Evolutionary conservation across 1,140 invertebrate genomes (phyloP), one percentile per base, ranked within the genome.

Genomic region (Cherax quadricarinatus): DNA sequence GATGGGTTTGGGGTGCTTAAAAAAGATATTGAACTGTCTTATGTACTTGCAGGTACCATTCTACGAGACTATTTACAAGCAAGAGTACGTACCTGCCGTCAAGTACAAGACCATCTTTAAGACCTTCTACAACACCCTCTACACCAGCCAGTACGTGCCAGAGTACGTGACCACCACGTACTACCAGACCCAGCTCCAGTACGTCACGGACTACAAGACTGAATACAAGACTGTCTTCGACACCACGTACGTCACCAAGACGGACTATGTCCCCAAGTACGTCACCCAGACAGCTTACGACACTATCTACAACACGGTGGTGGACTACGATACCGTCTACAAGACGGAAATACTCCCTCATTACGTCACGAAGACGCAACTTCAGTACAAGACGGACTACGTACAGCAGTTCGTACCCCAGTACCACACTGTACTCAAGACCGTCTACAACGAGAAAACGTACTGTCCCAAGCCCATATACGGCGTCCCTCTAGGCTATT

Each of bases 71-170:
- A 30, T 70, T 1, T 83, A 89, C 88, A 83, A 89, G 80, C 24
- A 81, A 14, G n/a, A 82, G 88, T 81, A 82, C 80, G 53, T 89
- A 0, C 88, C 88, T 4, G 82, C 88, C 60, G 49, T 78, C 4
- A 60, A 51, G 30, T 89, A 89, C 88, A n/a, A 82, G 18, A 89
- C 88, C 16, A 10, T 41, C 6, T 73, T 51, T 60, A 18, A 82
- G 10, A 83, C 79, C 88, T 21, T 70, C 51, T 89, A 89, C 81
- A 70, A 90, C n/a, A 90, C 88, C 49, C 12, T 66, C 9, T 84
- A 90, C 81, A 57, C 75, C 48, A 90, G 81, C n/a, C 62, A 90
- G 48, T 90, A 85, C 81, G 70, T 90, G 21, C 88, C 88, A 9
- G n/a, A 90, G 66, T 90, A 90, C 66, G 66, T 90, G 1, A 90